Evolutionary conservation across 2,113 vertebrate species (phyloP).

Genomic region (Hyperopisus bebe): DNA sequence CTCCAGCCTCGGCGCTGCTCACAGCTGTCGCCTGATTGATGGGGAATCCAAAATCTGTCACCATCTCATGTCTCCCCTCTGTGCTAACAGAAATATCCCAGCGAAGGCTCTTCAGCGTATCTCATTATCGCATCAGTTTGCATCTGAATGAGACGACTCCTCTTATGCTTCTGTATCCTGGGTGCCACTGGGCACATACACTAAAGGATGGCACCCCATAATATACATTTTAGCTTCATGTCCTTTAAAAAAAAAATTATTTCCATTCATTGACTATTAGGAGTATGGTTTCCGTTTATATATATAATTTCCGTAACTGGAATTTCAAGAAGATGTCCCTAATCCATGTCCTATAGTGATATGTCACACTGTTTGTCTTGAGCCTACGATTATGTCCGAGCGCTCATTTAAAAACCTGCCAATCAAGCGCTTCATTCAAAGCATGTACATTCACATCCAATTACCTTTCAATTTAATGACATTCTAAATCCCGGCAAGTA

Average conservation of each 20-base stretch:
- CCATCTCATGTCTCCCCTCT: slow-evolving; percentile 30
- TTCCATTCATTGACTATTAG: slow-evolving; percentile 45
- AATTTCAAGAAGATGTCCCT: slow-evolving; percentile 49
- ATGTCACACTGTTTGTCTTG: slow-evolving; percentile 51
- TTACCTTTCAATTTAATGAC: slow-evolving; percentile 46
- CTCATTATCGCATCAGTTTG: slow-evolving; percentile 39
- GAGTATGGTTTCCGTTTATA: background rate
- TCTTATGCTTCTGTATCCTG: background rate
- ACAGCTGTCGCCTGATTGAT: slow-evolving; percentile 62
- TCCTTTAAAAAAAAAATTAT: slow-evolving; percentile 27
- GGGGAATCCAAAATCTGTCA: slow-evolving; percentile 49
- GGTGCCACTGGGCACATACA: slow-evolving; percentile 20
- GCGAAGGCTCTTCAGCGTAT: slow-evolving; percentile 19
- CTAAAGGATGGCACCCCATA: slow-evolving; percentile 17
- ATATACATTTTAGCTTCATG: slow-evolving; percentile 9
- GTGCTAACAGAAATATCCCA: slow-evolving; percentile 29
- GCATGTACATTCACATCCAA: slow-evolving; percentile 62
- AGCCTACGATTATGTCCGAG: slow-evolving; percentile 48
- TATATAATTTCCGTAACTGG: slow-evolving; percentile 35
- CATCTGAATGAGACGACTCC: slow-evolving; percentile 38
- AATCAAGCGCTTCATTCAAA: slow-evolving; percentile 57
- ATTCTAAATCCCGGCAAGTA: slow-evolving; percentile 35
- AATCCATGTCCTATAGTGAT: slow-evolving; percentile 53
- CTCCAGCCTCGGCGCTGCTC: slow-evolving; percentile 31
- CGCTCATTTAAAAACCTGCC: slow-evolving; percentile 49